Evolutionary conservation across 2,113 vertebrate species (phyloP), one percentile per base, ranked within the genome.

Genomic region (Progne subis): DNA sequence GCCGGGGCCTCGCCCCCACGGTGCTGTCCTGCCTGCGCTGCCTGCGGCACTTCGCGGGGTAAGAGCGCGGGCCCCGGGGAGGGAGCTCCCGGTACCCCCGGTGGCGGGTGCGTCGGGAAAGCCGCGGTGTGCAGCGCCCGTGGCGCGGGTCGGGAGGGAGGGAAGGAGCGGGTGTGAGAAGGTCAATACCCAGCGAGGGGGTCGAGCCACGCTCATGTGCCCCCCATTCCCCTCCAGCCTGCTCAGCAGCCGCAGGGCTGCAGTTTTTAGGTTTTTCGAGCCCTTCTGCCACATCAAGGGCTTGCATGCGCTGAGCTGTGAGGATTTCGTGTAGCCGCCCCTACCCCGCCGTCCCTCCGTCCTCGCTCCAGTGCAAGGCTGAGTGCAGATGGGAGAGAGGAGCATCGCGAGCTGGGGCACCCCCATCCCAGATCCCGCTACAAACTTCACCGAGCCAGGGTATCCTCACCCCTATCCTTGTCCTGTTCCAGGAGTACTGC

Each of bases 401-500:
- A 70, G 26, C 26, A 3, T 5, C 0, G 1, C 26, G 18, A 18
- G 11, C 29, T 12, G 13, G 29, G 29, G 16, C 9, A 37, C 19
- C 25, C 9, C 28, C 11, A 2, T 8, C 13, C n/a, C 23, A 12
- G n/a, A 20, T 24, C 4, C 29, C 34, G 13, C 18, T 18, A 16
- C 20, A 34, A 8, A 19, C 34, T 11, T 24, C 32, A 2, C 39
- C 0, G 11, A 50, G 9, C 23, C 9, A 0, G 6, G 7, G 11
- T 34, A 9, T 18, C 37, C 46, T 89, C 28, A 61, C n/a, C 10
- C 34, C 20, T n/a, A 1, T 9, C 29, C 34, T 50, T 9, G 2
- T 68, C 21, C 44, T 21, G 1, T 76, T 55, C 52, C 96, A 99
- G 99, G 88, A 97, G 86, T 21, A 67, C 75, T 6, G 96, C 96